A percentile compares a stretch with the other conserved stretches of the same genome.
Conservation (phyloP, 2,113 vertebrate genomes). For the Chlorodrepanis virens region DNA sequence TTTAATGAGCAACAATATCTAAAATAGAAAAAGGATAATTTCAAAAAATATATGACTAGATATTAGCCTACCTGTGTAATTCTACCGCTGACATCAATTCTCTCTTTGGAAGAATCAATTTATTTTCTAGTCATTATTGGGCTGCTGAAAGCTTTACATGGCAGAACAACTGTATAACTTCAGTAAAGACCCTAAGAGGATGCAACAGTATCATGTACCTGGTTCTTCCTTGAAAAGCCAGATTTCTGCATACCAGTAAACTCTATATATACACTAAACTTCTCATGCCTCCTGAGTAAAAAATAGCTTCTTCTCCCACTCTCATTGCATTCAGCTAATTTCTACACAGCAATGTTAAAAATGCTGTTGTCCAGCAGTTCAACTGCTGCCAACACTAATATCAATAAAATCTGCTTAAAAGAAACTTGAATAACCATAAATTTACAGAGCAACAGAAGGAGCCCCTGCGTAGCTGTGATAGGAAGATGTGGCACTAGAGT, state of each 20-base stretch:
- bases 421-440: background rate
- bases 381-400: background rate
- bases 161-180: background rate
- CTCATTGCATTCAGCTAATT: background rate
- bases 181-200: background rate
- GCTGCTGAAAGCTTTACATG: background rate
- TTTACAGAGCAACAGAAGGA: background rate
- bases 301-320: background rate
- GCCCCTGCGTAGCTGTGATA: background rate
- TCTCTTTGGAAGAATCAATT: background rate
- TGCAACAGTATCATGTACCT: rapidly evolving
- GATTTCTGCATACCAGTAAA: background rate
- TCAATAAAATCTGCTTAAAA: background rate
- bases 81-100: background rate
- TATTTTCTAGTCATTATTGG: background rate
- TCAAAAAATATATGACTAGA: background rate
- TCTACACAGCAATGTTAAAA: background rate
- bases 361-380: background rate
- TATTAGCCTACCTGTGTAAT: background rate
- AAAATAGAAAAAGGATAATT: background rate
- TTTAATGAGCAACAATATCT: background rate
- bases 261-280: background rate
- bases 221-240: background rate
- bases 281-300: background rate
- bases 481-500: background rate